phyloP scores from a whole-genome alignment of 2,797 vertebrate species.

The Luscinia luscinia region DNA sequence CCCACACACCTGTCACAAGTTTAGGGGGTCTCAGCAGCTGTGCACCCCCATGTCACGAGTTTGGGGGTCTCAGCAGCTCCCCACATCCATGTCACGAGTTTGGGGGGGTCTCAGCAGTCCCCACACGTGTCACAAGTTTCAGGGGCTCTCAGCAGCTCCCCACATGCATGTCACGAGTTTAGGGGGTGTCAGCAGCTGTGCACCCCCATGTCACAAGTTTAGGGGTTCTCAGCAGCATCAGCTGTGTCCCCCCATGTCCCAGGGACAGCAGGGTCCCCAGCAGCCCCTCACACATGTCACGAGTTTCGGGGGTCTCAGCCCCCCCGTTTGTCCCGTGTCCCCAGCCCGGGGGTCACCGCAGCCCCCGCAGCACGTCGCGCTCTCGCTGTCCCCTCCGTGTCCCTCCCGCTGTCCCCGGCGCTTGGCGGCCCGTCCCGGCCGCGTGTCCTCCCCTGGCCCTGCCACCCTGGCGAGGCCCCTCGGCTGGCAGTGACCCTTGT shows the following conservation, averaged over 20 bases:
- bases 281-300: background rate
- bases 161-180: no score
- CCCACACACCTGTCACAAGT: background rate
- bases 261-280: no score
- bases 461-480: background rate
- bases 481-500: slow-evolving; percentile 10
- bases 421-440: background rate
- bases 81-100: no score
- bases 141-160: no score
- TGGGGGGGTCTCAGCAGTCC: background rate
- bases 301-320: no score
- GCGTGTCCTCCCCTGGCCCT: background rate
- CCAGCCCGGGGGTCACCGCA: background rate
- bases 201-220: background rate
- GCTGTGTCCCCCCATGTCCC: background rate
- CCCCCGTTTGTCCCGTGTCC: background rate
- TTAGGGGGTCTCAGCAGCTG: background rate
- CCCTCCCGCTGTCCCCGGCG: background rate
- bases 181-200: no score
- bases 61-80: background rate
- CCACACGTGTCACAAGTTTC: no score
- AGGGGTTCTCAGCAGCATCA: background rate
- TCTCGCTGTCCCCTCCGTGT: background rate
- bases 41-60: background rate
- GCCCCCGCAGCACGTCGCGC: background rate